Conservation (phyloP, 2,888 invertebrate species). For the Phengaris alcon region DNA sequence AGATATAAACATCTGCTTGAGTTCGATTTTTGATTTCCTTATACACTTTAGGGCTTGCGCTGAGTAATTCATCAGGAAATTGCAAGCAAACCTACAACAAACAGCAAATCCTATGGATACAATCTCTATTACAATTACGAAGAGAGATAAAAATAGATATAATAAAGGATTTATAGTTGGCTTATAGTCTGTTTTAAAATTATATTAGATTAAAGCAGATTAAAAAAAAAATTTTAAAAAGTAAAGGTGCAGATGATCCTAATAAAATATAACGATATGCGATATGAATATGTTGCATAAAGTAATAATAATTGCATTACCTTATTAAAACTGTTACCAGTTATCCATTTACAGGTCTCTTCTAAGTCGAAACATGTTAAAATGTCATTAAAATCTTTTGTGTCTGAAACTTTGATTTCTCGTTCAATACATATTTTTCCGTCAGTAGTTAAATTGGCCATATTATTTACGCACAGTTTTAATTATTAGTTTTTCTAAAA, state of each 20-base stretch:
- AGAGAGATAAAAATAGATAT: no score
- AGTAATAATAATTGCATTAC: constrained; percentile 60
- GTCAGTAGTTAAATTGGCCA: constrained; percentile 76
- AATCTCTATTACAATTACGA: no score
- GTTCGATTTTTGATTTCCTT: constrained; percentile 69
- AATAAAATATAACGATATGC: not conserved
- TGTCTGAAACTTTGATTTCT: constrained; percentile 52
- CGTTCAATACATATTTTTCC: constrained; percentile 77
- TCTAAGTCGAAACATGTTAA: constrained; percentile 78
- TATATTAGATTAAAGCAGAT: not conserved
- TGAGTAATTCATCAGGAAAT: constrained; percentile 91
- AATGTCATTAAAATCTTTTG: constrained; percentile 51
- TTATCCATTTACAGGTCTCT: constrained; percentile 85
- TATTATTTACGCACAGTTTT: constrained; percentile 38
- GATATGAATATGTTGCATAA: not conserved
- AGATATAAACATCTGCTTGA: constrained; percentile 83
- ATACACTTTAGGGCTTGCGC: constrained; percentile 83
- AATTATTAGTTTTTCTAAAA: not conserved
- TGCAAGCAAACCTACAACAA: constrained; percentile 89
- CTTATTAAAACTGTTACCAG: constrained; percentile 81
- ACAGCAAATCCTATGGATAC: not conserved
- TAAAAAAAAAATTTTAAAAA: not conserved
- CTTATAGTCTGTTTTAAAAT: no score
- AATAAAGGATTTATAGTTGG: no score
- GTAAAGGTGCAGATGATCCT: not conserved